phyloP scores from a whole-genome alignment of 2,888 invertebrate species.

The Acrobasis consociella region DNA sequence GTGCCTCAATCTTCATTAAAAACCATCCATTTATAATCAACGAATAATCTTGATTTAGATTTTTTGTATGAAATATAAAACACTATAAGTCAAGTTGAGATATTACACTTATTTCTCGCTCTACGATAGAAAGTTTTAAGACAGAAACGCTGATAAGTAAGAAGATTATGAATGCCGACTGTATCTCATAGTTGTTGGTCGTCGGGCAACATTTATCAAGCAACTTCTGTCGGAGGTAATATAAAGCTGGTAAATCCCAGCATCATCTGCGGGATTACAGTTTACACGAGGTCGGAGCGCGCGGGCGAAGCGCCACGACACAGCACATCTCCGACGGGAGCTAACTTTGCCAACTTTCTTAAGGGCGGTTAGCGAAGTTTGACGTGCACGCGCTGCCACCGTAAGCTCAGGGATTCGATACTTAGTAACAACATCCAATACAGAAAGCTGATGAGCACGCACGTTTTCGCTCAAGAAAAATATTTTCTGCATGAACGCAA shows the following conservation, averaged over 20 bases:
- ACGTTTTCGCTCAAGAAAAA: conserved; percentile 36
- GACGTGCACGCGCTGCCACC: conserved; percentile 75
- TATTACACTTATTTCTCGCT: neutral
- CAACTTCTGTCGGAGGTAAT: conserved; percentile 67
- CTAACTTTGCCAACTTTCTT: conserved; percentile 78
- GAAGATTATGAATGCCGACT: conserved; percentile 33
- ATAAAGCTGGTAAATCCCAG: conserved; percentile 75
- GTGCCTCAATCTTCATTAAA: neutral
- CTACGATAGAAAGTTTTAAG: conserved; percentile 15
- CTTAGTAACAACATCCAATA: conserved; percentile 71
- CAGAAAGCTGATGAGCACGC: conserved; percentile 47
- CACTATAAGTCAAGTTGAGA: neutral
- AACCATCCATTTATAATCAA: neutral
- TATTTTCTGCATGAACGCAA: neutral
- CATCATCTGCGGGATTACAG: conserved; percentile 79
- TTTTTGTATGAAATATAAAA: neutral
- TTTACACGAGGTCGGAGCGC: conserved; percentile 70
- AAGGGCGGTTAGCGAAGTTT: conserved; percentile 79
- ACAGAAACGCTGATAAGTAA: conserved; percentile 25
- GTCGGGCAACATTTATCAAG: conserved; percentile 60
- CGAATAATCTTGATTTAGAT: neutral
- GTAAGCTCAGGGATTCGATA: conserved; percentile 77
- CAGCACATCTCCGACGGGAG: conserved; percentile 72
- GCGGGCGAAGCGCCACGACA: conserved; percentile 57
- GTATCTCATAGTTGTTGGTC: conserved; percentile 38